Evolutionary conservation across 2,888 invertebrate genomes (phyloP), one percentile per base, ranked within the genome.

Genomic region (Dryobota labecula): DNA sequence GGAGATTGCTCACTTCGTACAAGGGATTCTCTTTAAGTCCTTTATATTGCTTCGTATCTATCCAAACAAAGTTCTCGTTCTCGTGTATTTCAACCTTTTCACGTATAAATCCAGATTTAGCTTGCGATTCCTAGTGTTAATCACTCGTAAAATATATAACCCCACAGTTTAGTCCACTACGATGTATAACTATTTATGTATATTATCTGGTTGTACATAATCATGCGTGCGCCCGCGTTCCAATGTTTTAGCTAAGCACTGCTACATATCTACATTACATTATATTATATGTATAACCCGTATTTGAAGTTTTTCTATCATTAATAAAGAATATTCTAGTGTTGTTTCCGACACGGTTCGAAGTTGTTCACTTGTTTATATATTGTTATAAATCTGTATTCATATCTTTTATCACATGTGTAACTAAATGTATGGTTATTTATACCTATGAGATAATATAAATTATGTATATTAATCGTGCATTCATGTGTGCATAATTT

Each of bases 291-390:
- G 87, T 91, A 90, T 93, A 93, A 93, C 89, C 90, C 90, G 89
- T 92, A 93, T 91, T 94, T 91, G 89, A 94, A 92, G 90, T 90
- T 93, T 88, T 94, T 95, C 94, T 95, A 94, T 93, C 88, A 94
- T 93, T 94, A 93, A 91, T 92, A 89, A 92, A 91, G 87, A 91
- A 91, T 91, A 92, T 92, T 92, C 91, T 94, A 95, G 94, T 90
- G 93, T 94, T 95, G 93, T 91, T 92, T 92, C 92, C 91, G 90
- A 94, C 94, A 95, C 94, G 83, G 93, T 94, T 95, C 92, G 91
- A 94, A 94, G 90, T 94, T 95, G 95, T 95, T 96, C 94, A 95
- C 95, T 94, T 94, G 94, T 95, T 95, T 95, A 95, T 95, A 94
- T 90, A 94, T 95, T 95, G 95, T 96, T 96, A 94, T 92, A 89